Base-by-base conservation (phyloP, 2,888 invertebrate genomes). In the Nowickia ferox region DNA sequence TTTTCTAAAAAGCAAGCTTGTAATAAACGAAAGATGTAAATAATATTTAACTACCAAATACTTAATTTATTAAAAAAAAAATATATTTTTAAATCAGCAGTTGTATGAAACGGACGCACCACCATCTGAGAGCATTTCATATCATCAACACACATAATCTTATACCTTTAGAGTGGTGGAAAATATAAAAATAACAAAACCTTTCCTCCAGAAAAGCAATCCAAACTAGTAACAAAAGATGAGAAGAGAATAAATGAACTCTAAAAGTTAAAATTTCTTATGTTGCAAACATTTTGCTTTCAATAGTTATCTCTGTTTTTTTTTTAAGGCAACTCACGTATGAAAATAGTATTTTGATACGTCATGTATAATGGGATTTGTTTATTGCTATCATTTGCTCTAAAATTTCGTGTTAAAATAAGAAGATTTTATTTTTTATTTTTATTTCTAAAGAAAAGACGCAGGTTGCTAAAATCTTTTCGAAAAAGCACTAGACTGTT, bases 281-380 rank as follows among this genome's bases (percentile, higher is more conserved):
- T 19, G 8, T 38, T 19, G 38, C 71, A 38, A 71, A n/a, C 30
- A 68, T 61, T 80, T 59, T 72, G 38, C 46, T 59, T 72, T 46
- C 46, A n/a, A 72, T 65, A 65, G 71, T 55, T 55, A 30, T 42
- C 6, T 30, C 6, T 5, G n/a, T n/a, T 30, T 30, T 30, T 83
- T 87, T 91, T 88, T 88, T 88, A 87, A 91, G 88, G 90, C 92
- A 88, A 88, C 89, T 90, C 91, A 91, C 91, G 92, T 91, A 91
- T 90, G 89, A 89, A 89, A 89, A 89, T 89, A 88, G 91, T 88
- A 88, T 91, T 91, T 91, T 91, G 91, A 91, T 91, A 91, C 90
- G 88, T 89, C 90, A 90, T 91, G 90, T 91, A 91, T 91, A 91
- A 92, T 91, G 90, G 91, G 91, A 91, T 91, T 91, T 91, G 91